A percentile compares a stretch with the other conserved stretches of the same genome.
Evolutionary conservation across 2,888 invertebrate species (phyloP).

Genomic region (Mythimna pallens): DNA sequence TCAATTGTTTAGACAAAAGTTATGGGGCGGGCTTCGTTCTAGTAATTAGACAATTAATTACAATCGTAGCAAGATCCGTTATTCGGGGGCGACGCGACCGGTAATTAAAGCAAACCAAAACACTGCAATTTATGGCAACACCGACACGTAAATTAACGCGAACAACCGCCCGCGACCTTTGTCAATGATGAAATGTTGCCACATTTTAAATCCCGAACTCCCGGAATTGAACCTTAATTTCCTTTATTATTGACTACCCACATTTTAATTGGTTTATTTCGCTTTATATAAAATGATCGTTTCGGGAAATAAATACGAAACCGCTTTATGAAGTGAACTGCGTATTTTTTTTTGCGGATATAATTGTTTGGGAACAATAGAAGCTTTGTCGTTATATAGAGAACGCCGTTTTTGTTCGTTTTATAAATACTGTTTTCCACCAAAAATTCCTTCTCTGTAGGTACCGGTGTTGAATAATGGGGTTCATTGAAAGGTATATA

Average conservation of each 20-base stretch:
- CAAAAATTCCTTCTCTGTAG: too few relatives aligned
- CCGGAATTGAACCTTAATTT: conserved; percentile 48
- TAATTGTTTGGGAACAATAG: conserved; percentile 29
- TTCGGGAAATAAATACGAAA: conserved; percentile 30
- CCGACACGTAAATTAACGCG: conserved; percentile 74
- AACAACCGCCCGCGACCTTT: conserved; percentile 68
- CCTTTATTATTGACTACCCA: conserved; percentile 34
- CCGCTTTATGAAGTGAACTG: conserved; percentile 9
- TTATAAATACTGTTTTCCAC: not conserved
- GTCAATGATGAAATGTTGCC: conserved; percentile 71
- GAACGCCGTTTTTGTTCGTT: not conserved
- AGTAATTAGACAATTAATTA: conserved; percentile 76
- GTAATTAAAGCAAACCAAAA: conserved; percentile 79
- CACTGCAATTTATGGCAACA: conserved; percentile 79
- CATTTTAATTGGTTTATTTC: conserved; percentile 42
- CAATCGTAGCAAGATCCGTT: conserved; percentile 68
- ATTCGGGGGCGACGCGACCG: conserved; percentile 70
- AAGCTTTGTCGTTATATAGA: not conserved
- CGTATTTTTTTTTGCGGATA: conserved; percentile 11
- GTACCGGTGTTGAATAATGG: too few relatives aligned
- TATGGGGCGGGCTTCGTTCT: conserved; percentile 42
- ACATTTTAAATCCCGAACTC: conserved; percentile 55
- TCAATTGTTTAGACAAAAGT: conserved; percentile 36
- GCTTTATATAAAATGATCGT: conserved; percentile 11
- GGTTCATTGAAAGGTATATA: too few relatives aligned